Percentiles rank a stretch among this genome's conserved stretches.
Evolutionary conservation across 1,140 invertebrate species (phyloP).

Genomic region (Bombus waltoni): DNA sequence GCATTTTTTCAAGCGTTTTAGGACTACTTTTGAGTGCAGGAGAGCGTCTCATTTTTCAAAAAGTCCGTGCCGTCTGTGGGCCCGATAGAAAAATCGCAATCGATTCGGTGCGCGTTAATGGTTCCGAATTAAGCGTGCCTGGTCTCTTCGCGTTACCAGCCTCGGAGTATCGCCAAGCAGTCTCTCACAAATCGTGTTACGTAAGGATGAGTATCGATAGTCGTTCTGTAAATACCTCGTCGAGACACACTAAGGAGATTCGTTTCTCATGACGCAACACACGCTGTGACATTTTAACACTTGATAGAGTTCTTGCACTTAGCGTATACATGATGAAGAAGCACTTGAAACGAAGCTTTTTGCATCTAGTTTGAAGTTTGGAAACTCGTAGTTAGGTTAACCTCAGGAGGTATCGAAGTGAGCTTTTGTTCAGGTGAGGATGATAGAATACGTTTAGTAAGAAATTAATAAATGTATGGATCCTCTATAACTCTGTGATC

Average conservation of each 20-base stretch:
- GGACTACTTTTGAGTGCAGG: constrained; percentile 74
- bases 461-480: neutral
- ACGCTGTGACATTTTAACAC: constrained; percentile 10
- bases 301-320: neutral
- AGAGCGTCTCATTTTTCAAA: constrained; percentile 76
- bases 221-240: constrained; percentile 31
- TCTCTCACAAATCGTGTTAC: neutral
- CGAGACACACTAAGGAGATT: neutral
- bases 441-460: neutral
- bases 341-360: neutral
- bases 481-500: neutral
- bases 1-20: constrained; percentile 77
- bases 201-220: constrained; percentile 57
- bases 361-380: neutral
- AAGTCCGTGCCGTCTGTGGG: constrained; percentile 58
- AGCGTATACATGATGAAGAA: neutral
- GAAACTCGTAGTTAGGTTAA: neutral
- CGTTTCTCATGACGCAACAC: constrained; percentile 4
- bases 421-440: neutral
- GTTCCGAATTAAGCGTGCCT: constrained; percentile 70
- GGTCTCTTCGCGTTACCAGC: neutral
- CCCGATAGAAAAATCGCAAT: constrained; percentile 69
- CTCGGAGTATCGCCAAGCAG: constrained; percentile 17
- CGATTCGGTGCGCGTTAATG: constrained; percentile 73
- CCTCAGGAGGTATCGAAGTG: neutral